Conservation (phyloP, 2,888 invertebrate species). For the Agonopterix heracliana region DNA sequence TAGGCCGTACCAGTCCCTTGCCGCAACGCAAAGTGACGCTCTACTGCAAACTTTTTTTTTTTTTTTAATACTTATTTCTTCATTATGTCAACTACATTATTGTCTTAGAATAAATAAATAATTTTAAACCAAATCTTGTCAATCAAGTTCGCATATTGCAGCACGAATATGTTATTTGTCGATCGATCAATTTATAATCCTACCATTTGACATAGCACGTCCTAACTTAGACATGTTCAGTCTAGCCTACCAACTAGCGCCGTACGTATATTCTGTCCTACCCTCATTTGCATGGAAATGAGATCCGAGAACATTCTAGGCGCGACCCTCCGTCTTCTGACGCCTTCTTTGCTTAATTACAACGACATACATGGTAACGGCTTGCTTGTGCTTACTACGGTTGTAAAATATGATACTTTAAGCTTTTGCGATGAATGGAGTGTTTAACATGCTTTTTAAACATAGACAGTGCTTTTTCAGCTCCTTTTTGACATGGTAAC, state of each 20-base stretch:
- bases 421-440: neutral
- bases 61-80: too few species aligned
- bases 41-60: too few species aligned
- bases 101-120: too few species aligned
- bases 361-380: constrained; percentile 48
- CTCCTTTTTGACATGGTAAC: too few species aligned
- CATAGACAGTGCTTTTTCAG: too few species aligned
- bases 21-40: too few species aligned
- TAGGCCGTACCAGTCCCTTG: too few species aligned
- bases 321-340: constrained; percentile 44
- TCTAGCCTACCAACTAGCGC: constrained; percentile 34
- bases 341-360: constrained; percentile 71
- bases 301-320: constrained; percentile 65
- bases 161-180: constrained; percentile 9
- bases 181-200: constrained; percentile 35
- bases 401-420: neutral
- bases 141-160: too few species aligned
- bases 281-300: constrained; percentile 74
- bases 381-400: constrained; percentile 6
- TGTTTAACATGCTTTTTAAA: too few species aligned
- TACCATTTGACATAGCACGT: constrained; percentile 21
- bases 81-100: too few species aligned
- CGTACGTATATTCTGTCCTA: constrained; percentile 52
- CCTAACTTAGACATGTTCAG: neutral
- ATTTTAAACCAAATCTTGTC: too few species aligned